Evolutionary conservation across 2,888 invertebrate species (phyloP), one percentile per base, ranked within the genome.

Genomic region (Pteria penguin): DNA sequence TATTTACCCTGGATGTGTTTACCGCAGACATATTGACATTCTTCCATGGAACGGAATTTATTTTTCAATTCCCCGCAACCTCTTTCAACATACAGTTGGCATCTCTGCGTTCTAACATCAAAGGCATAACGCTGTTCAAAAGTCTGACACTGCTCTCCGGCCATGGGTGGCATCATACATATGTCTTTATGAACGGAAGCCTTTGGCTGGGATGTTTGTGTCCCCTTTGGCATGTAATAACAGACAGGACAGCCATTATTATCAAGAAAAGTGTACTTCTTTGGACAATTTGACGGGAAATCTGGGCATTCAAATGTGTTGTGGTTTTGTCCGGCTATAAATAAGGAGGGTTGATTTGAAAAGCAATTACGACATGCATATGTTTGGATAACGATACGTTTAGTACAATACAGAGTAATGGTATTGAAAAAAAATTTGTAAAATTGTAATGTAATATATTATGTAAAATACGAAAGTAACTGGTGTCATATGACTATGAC

Each of bases 201-300:
- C 45, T 45, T 45, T 18, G 45, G 45, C 45, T 8, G 45, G 8
- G 8, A 8, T 45, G 45, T 45, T 45, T 45, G 8, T 1, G 18
- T 18, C 18, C 18, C 45, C 18, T 45, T 8, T 45, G 45, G 45
- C 18, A 45, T 45, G 45, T 45, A 68, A 33, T 29, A 55, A 57
- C 68, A 68, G 14, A 68, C 24, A 2, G 68, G 54, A 22, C 68
- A 68, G 5, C 57, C 68, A 18, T 32, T 52, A 8, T 68, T 14
- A 24, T n/a, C 33, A 26, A 68, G 52, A 8, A 22, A 45, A 26
- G 52, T 57, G 29, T 52, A 68, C 5, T 27, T 32, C 18, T 68
- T 52, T 0, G 68, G 68, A 24, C 68, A 68, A 29, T 57, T 22
- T 22, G 54, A 45, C 1, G 68, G 57, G 18, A 68, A 68, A 14